These are phyloP conservation scores for Mellivora capensis DNA, from an alignment of 2,113 vertebrate genomes.

Conservation along the genomic window DNA sequence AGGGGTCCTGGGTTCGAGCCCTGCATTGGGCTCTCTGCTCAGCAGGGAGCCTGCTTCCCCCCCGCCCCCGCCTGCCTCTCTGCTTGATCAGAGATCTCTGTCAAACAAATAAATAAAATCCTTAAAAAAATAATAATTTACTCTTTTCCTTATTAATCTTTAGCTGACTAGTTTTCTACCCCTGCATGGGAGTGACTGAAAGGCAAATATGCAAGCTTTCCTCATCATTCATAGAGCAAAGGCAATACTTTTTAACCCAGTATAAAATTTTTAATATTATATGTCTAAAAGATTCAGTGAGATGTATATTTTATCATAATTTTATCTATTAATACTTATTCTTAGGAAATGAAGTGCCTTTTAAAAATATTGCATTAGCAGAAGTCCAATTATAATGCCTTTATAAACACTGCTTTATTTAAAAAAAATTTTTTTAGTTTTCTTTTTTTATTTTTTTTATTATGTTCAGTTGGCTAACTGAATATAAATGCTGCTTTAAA, in stretches of 20 bases:
- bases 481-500: not conserved
- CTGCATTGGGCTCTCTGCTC: too few relatives aligned
- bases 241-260: not conserved
- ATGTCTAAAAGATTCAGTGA: not conserved
- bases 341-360: not conserved
- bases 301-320: slow-evolving; percentile 6
- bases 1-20: too few relatives aligned
- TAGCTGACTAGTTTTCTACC: not conserved
- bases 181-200: not conserved
- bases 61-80: too few relatives aligned
- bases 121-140: not conserved
- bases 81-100: too few relatives aligned
- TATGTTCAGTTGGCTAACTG: too few relatives aligned
- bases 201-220: not conserved
- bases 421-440: too few relatives aligned
- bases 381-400: slow-evolving; percentile 14
- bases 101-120: too few relatives aligned
- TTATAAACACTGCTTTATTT: not conserved
- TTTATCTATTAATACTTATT: slow-evolving; percentile 42
- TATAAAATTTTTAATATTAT: slow-evolving; percentile 8
- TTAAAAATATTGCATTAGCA: slow-evolving; percentile 26
- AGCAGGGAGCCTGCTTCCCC: too few relatives aligned
- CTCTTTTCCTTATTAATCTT: not conserved
- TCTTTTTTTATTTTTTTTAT: too few relatives aligned
- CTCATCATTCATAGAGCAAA: not conserved